phyloP scores from a whole-genome alignment of 2,113 vertebrate genomes.

The Thamnaconus septentrionalis region DNA sequence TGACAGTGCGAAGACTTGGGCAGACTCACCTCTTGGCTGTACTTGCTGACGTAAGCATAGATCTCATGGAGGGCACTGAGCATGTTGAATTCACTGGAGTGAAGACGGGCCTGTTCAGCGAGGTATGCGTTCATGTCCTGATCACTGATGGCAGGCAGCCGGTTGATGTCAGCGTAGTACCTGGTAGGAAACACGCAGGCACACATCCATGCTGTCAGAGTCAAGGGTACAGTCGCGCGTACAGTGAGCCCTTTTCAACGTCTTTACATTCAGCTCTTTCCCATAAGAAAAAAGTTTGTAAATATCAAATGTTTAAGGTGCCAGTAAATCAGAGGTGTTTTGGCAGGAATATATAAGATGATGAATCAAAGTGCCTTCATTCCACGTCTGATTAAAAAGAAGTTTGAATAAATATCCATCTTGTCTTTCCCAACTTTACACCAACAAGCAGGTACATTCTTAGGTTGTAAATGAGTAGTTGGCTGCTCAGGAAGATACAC shows the following conservation, averaged over 20 bases:
- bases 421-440: too few species aligned
- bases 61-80: constrained; percentile 93
- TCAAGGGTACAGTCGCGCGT: constrained; percentile 28
- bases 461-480: too few species aligned
- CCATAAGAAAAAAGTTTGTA: constrained; percentile 12
- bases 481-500: constrained; percentile 21
- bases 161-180: constrained; percentile 95
- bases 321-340: constrained; percentile 22
- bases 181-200: constrained; percentile 66
- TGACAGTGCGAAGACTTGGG: background rate
- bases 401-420: too few species aligned
- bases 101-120: constrained; percentile 93
- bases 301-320: background rate
- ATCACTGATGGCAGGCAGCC: constrained; percentile 94
- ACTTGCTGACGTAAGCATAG: constrained; percentile 94
- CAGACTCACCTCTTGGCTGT: constrained; percentile 88
- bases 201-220: constrained; percentile 2
- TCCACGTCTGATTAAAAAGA: too few species aligned
- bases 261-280: constrained; percentile 1
- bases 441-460: too few species aligned
- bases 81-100: constrained; percentile 90
- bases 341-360: constrained; percentile 13
- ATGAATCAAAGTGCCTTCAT: too few species aligned
- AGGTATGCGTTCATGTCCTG: constrained; percentile 99
- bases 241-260: constrained; percentile 4